Evolutionary conservation across 2,888 invertebrate genomes (phyloP), one percentile per base, ranked within the genome.

Genomic region (Cloeon dipterum): DNA sequence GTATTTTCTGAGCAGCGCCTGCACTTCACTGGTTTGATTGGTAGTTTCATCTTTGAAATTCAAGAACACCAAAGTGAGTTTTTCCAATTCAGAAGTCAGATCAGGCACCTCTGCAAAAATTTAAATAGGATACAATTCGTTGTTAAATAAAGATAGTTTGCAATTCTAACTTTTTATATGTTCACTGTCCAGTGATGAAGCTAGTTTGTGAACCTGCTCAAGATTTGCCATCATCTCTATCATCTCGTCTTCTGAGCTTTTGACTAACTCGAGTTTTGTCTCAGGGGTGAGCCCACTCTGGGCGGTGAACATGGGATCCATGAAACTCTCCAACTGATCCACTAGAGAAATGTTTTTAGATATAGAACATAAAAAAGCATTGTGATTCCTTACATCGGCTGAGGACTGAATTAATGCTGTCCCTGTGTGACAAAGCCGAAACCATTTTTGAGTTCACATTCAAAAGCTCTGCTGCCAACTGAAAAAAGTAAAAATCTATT

Each of bases 161-260:
- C n/a, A n/a, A n/a, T n/a, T n/a, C n/a, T 32, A 25, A 38, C 38
- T 34, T 26, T 32, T 38, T 11, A 38, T 34, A 26, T 38, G 26
- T 14, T 38, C 38, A 34, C 38, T 38, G 18, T 38, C 32, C 16
- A 38, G 19, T n/a, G 25, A 23, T 26, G 34, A 10, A 19, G 33
- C 25, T 5, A 32, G 13, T 20, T 34, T 32, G 16, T 32, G 18
- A 8, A 38, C 13, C 14, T 19, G 25, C 20, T 38, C 33, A 17
- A 34, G 34, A 20, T 26, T 25, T 7, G 21, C 33, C 16, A 38
- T 16, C 26, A 25, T 38, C 26, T 34, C 23, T 13, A 25, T 23
- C 5, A 38, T 18, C 26, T 38, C 34, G 2, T 21, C 23, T 11
- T 38, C 38, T 25, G 33, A 23, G 25, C 34, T 25, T 10, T 16